These are phyloP conservation scores for Mesembrinibis cayennensis DNA, from an alignment of 2,113 vertebrate species.

Conservation along the genomic window DNA sequence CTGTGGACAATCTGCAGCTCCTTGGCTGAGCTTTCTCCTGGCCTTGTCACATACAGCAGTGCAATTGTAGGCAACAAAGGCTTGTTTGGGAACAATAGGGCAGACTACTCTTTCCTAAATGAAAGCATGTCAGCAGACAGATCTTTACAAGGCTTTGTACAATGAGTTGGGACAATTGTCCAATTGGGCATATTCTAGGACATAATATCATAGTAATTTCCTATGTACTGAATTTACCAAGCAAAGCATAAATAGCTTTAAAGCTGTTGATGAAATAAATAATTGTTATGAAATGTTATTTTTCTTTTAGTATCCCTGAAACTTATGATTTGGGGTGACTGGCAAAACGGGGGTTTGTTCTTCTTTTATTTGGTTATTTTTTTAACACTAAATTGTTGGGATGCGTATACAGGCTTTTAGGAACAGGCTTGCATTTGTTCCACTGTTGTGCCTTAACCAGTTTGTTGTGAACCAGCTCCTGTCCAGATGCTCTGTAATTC, in stretches of 20 bases:
- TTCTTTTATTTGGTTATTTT: not conserved
- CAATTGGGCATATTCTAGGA: not conserved
- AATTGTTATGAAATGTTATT: not conserved
- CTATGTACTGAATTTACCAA: not conserved
- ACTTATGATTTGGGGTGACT: not conserved
- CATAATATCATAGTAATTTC: not conserved
- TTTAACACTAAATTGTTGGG: not conserved
- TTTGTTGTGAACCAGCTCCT: not conserved
- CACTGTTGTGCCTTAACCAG: not conserved
- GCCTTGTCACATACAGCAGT: not conserved
- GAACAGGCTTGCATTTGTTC: not conserved
- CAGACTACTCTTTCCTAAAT: not conserved
- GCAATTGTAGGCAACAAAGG: not conserved
- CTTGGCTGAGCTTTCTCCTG: not conserved
- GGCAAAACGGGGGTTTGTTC: not conserved
- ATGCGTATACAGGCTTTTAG: not conserved
- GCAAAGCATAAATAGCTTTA: not conserved
- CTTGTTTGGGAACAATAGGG: not conserved
- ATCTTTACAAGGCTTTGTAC: not conserved
- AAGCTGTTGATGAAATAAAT: not conserved
- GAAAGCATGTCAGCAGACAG: not conserved
- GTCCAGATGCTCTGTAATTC: not conserved
- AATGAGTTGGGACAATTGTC: not conserved
- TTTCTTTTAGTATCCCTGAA: not conserved
- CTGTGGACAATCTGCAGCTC: not conserved